Conservation (phyloP, 2,888 invertebrate genomes). For the Cantharis nigra region DNA sequence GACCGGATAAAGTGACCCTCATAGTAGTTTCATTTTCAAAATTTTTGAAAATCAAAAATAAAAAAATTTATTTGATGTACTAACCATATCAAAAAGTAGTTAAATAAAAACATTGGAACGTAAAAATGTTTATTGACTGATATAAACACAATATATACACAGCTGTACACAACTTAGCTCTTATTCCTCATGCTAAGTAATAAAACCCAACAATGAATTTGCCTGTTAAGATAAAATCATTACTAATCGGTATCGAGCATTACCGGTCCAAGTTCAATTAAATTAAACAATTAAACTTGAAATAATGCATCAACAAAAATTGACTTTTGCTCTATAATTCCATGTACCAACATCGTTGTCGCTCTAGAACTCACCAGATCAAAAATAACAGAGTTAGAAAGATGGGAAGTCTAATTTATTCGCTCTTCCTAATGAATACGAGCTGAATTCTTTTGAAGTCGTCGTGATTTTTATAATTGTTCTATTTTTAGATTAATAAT, state of each 20-base stretch:
- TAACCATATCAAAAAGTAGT: neutral
- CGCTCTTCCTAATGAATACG: neutral
- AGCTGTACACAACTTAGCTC: neutral
- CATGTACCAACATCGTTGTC: no score
- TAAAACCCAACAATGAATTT: neutral
- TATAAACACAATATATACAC: neutral
- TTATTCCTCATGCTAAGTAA: neutral
- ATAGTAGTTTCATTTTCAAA: no score
- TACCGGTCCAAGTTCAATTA: neutral
- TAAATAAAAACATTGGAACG: neutral
- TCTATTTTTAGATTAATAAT: neutral
- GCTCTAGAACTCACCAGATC: no score
- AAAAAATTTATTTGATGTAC: neutral
- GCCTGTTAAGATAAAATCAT: neutral
- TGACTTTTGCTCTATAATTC: neutral
- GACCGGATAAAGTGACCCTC: neutral
- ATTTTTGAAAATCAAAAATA: neutral
- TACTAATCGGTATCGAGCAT: neutral
- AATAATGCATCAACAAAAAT: neutral
- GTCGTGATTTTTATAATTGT: neutral
- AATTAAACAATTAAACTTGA: neutral
- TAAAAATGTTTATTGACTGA: neutral
- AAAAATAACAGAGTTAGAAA: neutral
- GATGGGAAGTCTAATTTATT: neutral
- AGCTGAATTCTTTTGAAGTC: neutral